Conservation (phyloP, 2,797 vertebrate species). For the Myripristis murdjan region DNA sequence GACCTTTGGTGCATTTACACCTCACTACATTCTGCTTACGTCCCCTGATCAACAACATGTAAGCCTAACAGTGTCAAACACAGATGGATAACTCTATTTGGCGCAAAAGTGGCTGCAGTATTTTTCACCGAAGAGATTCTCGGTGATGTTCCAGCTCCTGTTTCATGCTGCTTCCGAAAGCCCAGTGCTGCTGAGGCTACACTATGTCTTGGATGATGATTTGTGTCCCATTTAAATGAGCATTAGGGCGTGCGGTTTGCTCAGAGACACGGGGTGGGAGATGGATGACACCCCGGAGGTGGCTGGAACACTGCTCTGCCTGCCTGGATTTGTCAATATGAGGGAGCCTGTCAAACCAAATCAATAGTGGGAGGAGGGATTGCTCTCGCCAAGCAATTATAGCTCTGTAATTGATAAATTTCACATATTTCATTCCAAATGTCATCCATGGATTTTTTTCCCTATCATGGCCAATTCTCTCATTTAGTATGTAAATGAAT, state of each 20-base stretch:
- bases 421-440: slow-evolving; percentile 68
- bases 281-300: slow-evolving; percentile 73
- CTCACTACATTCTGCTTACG: too few species aligned
- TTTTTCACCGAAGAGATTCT: background rate
- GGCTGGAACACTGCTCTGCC: slow-evolving; percentile 56
- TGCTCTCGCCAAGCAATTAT: slow-evolving; percentile 66
- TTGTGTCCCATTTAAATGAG: slow-evolving; percentile 82
- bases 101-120: slow-evolving; percentile 8
- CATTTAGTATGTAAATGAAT: slow-evolving; percentile 57
- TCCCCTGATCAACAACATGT: too few species aligned
- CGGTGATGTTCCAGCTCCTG: background rate
- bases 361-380: slow-evolving; percentile 74
- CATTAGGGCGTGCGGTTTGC: slow-evolving; percentile 75
- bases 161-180: slow-evolving; percentile 14
- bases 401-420: slow-evolving; percentile 72
- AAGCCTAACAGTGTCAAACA: too few species aligned
- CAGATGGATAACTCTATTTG: too few species aligned
- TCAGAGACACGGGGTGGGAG: slow-evolving; percentile 61
- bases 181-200: slow-evolving; percentile 41
- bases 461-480: slow-evolving; percentile 28
- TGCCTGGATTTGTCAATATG: slow-evolving; percentile 72
- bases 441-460: slow-evolving; percentile 58
- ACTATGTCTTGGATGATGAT: slow-evolving; percentile 70
- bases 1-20: too few species aligned
- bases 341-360: slow-evolving; percentile 71